Percentiles rank a stretch among this genome's conserved stretches.
Evolutionary conservation across 2,888 invertebrate genomes (phyloP).

Genomic region (Drosophila pseudotakahashii): DNA sequence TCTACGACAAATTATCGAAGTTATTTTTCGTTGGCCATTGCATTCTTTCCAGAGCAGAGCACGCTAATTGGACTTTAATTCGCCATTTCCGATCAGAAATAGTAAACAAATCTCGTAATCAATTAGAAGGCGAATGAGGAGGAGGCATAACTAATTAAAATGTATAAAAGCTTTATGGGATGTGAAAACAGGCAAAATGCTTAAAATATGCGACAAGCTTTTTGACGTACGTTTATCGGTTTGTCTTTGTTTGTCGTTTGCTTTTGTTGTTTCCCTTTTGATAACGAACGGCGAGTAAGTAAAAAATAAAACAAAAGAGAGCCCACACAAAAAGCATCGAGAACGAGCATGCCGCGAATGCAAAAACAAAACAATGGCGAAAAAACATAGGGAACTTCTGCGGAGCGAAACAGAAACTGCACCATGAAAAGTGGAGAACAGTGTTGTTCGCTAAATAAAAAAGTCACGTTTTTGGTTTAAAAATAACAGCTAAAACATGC

Average conservation of each 20-base stretch:
- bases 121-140: conserved; percentile 7
- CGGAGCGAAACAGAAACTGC: conserved; percentile 7
- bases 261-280: conserved; percentile 27
- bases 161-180: conserved; percentile 16
- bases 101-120: conserved; percentile 15
- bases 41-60: not conserved
- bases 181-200: conserved; percentile 20
- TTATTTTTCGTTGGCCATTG: not conserved
- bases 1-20: not conserved
- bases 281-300: conserved; percentile 40
- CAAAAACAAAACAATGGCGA: conserved; percentile 44
- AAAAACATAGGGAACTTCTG: conserved; percentile 20
- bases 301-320: conserved; percentile 23
- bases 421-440: conserved; percentile 3
- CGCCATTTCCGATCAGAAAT: conserved; percentile 8
- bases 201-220: conserved; percentile 29
- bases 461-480: too few species aligned
- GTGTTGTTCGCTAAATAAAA: not conserved
- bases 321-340: conserved; percentile 5
- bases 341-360: conserved; percentile 40
- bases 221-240: conserved; percentile 40
- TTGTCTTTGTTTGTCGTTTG: conserved; percentile 31
- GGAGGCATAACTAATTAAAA: conserved; percentile 26
- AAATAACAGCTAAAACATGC: too few species aligned
- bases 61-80: conserved; percentile 17